Conservation (phyloP, 2,888 invertebrate species). For the Phyto melanocephala region DNA sequence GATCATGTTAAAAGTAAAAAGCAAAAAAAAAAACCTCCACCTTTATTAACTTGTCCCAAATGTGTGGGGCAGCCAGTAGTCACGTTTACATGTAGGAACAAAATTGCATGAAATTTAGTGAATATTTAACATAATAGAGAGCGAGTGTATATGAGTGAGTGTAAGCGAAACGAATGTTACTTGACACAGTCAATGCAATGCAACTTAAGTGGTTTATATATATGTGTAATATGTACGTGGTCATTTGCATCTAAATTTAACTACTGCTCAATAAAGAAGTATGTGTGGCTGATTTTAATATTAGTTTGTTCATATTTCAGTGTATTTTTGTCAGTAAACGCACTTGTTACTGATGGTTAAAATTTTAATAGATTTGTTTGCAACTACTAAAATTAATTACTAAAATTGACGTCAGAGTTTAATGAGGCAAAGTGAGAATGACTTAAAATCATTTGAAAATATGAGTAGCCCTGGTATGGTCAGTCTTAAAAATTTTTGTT, state of each 20-base stretch:
- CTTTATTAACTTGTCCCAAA: conserved; percentile 37
- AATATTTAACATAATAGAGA: not conserved
- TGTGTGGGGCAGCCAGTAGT: conserved; percentile 22
- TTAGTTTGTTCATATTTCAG: not conserved
- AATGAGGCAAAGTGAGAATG: not conserved
- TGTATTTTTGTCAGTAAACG: conserved; percentile 7
- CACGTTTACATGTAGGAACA: conserved; percentile 22
- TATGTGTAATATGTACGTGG: not conserved
- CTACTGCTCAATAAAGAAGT: not conserved
- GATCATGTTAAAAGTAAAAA: conserved; percentile 15
- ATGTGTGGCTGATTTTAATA: not conserved
- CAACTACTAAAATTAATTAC: conserved; percentile 31
- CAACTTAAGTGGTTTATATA: too few relatives aligned
- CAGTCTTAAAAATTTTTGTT: not conserved
- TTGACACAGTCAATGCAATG: conserved; percentile 4
- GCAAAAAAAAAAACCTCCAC: conserved; percentile 27
- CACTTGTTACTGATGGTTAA: conserved; percentile 30
- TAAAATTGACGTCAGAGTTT: conserved; percentile 36
- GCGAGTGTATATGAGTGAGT: conserved; percentile 3
- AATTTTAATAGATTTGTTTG: conserved; percentile 46
- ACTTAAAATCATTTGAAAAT: not conserved
- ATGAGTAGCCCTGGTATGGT: not conserved
- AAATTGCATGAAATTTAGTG: conserved; percentile 1
- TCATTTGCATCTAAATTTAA: not conserved
- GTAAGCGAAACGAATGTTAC: conserved; percentile 14